phyloP scores from a whole-genome alignment of 2,888 invertebrate genomes.

The Sinohyriopsis cumingii region DNA sequence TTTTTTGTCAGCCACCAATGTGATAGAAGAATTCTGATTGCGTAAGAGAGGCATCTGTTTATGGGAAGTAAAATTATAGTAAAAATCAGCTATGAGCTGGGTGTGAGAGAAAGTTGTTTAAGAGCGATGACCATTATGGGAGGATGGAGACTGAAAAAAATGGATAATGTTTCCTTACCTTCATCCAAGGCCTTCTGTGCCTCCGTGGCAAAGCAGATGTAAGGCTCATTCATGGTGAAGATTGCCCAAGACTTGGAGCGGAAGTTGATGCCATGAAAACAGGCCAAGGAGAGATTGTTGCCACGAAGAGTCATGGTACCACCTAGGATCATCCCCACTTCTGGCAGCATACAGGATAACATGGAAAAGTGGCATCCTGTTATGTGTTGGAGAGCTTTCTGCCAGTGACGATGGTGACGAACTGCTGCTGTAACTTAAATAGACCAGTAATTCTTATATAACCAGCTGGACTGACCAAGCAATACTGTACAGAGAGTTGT shows the following conservation, averaged over 20 bases:
- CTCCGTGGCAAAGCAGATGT: slow-evolving; percentile 70
- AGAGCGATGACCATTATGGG: too few species aligned
- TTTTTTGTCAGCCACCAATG: too few species aligned
- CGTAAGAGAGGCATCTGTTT: too few species aligned
- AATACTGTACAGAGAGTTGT: not conserved
- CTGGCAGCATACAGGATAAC: slow-evolving; percentile 71
- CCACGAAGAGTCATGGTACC: slow-evolving; percentile 80
- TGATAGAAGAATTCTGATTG: too few species aligned
- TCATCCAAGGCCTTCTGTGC: slow-evolving; percentile 81
- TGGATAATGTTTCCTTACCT: slow-evolving; percentile 44
- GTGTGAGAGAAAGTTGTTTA: too few species aligned
- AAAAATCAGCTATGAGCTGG: too few species aligned
- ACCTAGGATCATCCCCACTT: slow-evolving; percentile 85
- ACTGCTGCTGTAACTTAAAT: slow-evolving; percentile 54
- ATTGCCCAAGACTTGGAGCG: slow-evolving; percentile 96
- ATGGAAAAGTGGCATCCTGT: slow-evolving; percentile 84
- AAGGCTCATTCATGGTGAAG: slow-evolving; percentile 92
- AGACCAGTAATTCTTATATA: not conserved
- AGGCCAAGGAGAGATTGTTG: slow-evolving; percentile 93
- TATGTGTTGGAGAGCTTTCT: slow-evolving; percentile 86
- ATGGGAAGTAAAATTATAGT: too few species aligned
- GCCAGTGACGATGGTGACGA: slow-evolving; percentile 94
- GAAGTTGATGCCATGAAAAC: slow-evolving; percentile 98
- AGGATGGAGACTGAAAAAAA: not conserved
- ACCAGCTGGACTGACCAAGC: not conserved